Conservation (phyloP, 2,888 invertebrate species). For the Dasysyrphus tricinctus region DNA sequence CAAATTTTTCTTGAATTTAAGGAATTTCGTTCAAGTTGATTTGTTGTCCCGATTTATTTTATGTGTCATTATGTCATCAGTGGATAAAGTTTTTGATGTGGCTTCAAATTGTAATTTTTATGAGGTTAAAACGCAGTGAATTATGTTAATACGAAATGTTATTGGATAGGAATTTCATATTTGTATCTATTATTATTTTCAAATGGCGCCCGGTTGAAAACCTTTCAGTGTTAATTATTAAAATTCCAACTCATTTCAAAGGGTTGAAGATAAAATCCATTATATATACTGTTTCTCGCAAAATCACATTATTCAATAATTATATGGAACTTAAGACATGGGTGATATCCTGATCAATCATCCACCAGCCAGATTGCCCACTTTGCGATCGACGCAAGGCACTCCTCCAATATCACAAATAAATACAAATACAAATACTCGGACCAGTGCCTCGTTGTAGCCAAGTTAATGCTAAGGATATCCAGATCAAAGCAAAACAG, state of each 20-base stretch:
- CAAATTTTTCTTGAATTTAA: conserved; percentile 2
- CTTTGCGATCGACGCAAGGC: too few species aligned
- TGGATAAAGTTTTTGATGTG: not conserved
- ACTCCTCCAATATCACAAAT: too few species aligned
- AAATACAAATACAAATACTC: too few species aligned
- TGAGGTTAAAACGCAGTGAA: not conserved
- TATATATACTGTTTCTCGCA: too few species aligned
- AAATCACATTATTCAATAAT: too few species aligned
- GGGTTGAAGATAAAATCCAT: too few species aligned
- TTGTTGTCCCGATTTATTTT: conserved; percentile 18
- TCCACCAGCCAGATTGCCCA: too few species aligned
- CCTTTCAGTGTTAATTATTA: not conserved
- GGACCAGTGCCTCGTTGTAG: too few species aligned
- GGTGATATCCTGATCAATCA: too few species aligned
- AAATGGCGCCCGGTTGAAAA: not conserved
- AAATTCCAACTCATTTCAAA: not conserved
- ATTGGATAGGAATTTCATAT: not conserved
- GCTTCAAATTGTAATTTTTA: not conserved
- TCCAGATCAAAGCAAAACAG: too few species aligned
- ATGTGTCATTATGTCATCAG: conserved; percentile 17
- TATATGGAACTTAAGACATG: too few species aligned
- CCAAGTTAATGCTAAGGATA: too few species aligned
- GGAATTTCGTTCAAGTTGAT: conserved; percentile 10
- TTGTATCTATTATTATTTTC: not conserved
- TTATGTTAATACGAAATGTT: not conserved